Percentiles rank a stretch among this genome's conserved stretches.
These are phyloP conservation scores for Heterodera schachtii DNA, from an alignment of 1,140 invertebrate genomes.

Conservation along the genomic window DNA sequence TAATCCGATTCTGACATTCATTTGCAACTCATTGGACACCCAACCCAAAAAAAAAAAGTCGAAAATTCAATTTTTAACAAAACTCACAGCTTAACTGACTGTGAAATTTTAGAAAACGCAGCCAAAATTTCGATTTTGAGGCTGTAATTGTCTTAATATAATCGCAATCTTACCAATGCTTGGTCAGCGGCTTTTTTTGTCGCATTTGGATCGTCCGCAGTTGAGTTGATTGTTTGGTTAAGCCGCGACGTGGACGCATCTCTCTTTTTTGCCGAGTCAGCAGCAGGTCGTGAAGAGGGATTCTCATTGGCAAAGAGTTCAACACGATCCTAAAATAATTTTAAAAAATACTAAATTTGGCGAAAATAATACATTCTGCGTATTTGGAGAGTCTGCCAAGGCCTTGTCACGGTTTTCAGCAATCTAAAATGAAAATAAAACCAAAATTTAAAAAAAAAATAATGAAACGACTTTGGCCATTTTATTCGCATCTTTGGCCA, in stretches of 20 bases:
- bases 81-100: too few relatives aligned
- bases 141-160: too few relatives aligned
- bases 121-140: too few relatives aligned
- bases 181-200: background rate
- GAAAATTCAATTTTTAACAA: too few relatives aligned
- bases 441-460: background rate
- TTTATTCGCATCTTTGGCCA: too few relatives aligned
- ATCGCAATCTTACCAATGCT: too few relatives aligned
- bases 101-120: too few relatives aligned
- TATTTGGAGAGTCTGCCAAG: slow-evolving; percentile 23
- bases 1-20: too few relatives aligned
- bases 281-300: background rate
- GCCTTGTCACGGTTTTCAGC: too few relatives aligned
- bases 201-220: background rate
- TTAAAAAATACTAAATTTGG: background rate
- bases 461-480: too few relatives aligned
- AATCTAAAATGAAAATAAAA: slow-evolving; percentile 4
- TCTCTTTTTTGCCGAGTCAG: background rate
- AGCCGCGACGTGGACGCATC: slow-evolving; percentile 17
- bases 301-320: slow-evolving; percentile 73
- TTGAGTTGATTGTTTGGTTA: slow-evolving; percentile 6
- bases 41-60: too few relatives aligned
- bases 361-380: slow-evolving; percentile 30
- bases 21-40: too few relatives aligned
- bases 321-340: slow-evolving; percentile 76